Percentiles rank a stretch among this genome's conserved stretches.
These are phyloP conservation scores for Trissoscelio sp. DNA, from an alignment of 2,888 invertebrate species.

Conservation along the genomic window DNA sequence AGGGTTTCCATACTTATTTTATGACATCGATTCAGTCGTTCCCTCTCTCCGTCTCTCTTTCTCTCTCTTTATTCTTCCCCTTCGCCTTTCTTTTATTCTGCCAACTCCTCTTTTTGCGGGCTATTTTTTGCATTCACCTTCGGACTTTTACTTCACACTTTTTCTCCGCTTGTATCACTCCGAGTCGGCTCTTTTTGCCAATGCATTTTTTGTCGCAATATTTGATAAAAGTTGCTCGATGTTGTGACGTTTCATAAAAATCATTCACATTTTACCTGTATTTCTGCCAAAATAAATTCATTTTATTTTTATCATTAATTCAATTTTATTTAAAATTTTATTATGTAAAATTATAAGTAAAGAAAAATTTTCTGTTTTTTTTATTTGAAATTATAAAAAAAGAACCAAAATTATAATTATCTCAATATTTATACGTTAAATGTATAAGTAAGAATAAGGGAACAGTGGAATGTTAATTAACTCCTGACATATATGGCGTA, in stretches of 20 bases:
- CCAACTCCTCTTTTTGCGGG: slow-evolving; percentile 35
- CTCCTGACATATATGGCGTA: slow-evolving; percentile 5
- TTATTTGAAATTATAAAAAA: too few relatives aligned
- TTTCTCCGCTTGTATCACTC: slow-evolving; percentile 43
- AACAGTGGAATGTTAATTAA: slow-evolving; percentile 24
- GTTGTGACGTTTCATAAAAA: slow-evolving; percentile 12
- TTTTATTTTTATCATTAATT: too few relatives aligned
- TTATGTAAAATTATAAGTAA: too few relatives aligned
- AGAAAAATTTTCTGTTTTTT: too few relatives aligned
- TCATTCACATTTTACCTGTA: slow-evolving; percentile 17
- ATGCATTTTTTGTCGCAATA: slow-evolving; percentile 9
- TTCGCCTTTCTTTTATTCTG: slow-evolving; percentile 52
- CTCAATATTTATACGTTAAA: not conserved
- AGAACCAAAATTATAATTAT: too few relatives aligned
- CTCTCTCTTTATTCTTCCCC: slow-evolving; percentile 48
- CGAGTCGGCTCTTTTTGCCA: slow-evolving; percentile 12
- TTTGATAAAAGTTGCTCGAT: slow-evolving; percentile 2
- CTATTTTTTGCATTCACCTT: slow-evolving; percentile 52
- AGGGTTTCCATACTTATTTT: slow-evolving; percentile 66
- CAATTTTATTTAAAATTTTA: too few relatives aligned
- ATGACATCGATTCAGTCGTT: slow-evolving; percentile 66
- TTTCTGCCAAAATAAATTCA: too few relatives aligned
- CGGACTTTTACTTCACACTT: slow-evolving; percentile 58
- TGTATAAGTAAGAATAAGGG: not conserved
- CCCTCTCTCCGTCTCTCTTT: slow-evolving; percentile 57